Evolutionary conservation across 2,797 vertebrate species (phyloP), one percentile per base, ranked within the genome.

Genomic region (Cynopterus sphinx): DNA sequence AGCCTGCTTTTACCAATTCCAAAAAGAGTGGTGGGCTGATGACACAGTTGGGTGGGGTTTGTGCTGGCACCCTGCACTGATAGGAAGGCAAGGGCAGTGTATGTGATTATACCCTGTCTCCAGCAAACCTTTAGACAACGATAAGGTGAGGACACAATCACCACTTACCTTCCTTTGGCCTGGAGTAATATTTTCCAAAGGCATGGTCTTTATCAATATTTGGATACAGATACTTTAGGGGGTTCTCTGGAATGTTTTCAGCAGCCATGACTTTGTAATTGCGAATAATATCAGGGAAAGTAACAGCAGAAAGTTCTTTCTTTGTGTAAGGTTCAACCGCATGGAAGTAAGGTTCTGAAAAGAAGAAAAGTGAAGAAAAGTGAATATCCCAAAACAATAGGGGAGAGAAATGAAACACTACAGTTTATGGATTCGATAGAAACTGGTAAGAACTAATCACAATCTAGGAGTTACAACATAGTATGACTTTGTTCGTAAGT

Each of bases 201-300:
- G 99, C 99, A 0, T 98, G 99, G 96, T 99, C 99, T 96, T 99
- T 99, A 68, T 99, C 99, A 57, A 99, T 98, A 85, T 98, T 67
- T 0, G 99, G 99, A 98, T 99, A 99, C 39, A 99, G 99, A 97
- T 99, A 99, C 57, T 99, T 99, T 85, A 99, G 99, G 0, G 99
- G 99, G 96, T 99, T 99, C 95, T 99, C 99, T 0, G 99, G 99
- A 92, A 99, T 99, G 97, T 99, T 99, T 59, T 99, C 99, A 0
- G 99, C 99, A 0, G 99, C 99, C 99, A 99, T 99, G 95, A 99
- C 99, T 97, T 99, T 99, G 98, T 99, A 99, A 94, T 99, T 99
- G 59, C 99, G 99, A 97, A 99, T 99, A 97, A 99, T 99, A 97
- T 99, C 99, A 0, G 99, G 99, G 97, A 99, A 99, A 0, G 99